These are phyloP conservation scores for Lasioglossum albipes DNA, from an alignment of 1,140 invertebrate species.

Conservation along the genomic window DNA sequence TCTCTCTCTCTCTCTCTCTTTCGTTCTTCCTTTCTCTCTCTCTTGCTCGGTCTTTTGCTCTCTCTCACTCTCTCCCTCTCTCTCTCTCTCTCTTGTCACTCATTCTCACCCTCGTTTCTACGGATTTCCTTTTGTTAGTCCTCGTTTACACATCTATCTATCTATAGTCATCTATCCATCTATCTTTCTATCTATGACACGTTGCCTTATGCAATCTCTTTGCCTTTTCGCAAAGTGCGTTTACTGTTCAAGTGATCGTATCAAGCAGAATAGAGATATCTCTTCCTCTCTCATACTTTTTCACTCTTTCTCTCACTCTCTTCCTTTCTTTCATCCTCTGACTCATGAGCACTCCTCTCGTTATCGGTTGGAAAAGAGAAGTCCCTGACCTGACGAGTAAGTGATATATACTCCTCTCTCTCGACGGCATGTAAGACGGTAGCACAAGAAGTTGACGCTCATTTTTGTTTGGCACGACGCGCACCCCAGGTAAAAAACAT, in stretches of 20 bases:
- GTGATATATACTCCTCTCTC: constrained; percentile 43
- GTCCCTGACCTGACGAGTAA: constrained; percentile 57
- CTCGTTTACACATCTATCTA: constrained; percentile 20
- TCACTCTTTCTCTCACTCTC: no score
- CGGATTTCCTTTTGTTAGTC: constrained; percentile 18
- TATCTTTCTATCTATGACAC: constrained; percentile 35
- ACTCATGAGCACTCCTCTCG: constrained; percentile 36
- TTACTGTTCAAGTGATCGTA: constrained; percentile 46
- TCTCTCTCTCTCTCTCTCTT: constrained; percentile 35
- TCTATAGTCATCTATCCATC: constrained; percentile 18
- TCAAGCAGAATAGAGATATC: constrained; percentile 32
- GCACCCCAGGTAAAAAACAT: constrained; percentile 57
- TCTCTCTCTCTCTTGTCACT: constrained; percentile 22
- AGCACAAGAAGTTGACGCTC: constrained; percentile 96
- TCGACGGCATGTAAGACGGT: constrained; percentile 70
- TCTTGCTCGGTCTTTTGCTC: constrained; percentile 26
- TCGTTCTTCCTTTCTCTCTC: constrained; percentile 35
- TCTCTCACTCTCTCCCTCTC: constrained; percentile 33
- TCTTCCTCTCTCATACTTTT: constrained; percentile 8
- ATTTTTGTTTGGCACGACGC: constrained; percentile 90
- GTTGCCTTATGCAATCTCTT: constrained; percentile 8
- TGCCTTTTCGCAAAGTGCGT: constrained; percentile 26
- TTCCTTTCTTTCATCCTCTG: constrained; percentile 46
- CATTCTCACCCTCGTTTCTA: constrained; percentile 41
- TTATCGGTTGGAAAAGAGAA: constrained; percentile 53